phyloP scores from a whole-genome alignment of 2,113 vertebrate species.

The Anoplopoma fimbria region DNA sequence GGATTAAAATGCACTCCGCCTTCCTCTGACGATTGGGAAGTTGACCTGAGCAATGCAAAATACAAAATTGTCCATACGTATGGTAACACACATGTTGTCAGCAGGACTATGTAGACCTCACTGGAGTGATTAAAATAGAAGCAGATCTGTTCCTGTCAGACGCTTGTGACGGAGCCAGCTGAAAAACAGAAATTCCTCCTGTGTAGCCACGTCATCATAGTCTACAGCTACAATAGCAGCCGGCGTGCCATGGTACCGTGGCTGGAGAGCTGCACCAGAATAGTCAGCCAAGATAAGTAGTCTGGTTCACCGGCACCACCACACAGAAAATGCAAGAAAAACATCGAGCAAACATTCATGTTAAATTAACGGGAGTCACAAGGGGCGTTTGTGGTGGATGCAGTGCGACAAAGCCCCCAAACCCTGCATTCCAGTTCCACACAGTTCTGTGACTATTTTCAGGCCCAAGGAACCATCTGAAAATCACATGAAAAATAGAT shows the following conservation, averaged over 20 bases:
- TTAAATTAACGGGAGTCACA: constrained; percentile 32
- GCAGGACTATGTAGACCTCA: neutral
- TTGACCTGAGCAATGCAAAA: neutral
- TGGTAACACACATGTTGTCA: neutral
- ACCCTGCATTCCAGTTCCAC: constrained; percentile 43
- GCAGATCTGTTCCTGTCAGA: neutral
- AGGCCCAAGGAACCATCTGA: constrained; percentile 56
- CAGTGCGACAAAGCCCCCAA: constrained; percentile 4
- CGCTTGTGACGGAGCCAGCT: neutral
- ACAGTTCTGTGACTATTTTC: constrained; percentile 51
- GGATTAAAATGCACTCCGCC: neutral
- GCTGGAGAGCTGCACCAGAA: neutral
- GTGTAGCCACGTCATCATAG: no score
- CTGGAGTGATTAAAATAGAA: neutral
- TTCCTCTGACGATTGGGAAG: no score
- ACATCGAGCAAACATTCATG: constrained; percentile 1
- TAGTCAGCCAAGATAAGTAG: no score
- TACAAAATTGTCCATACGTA: neutral
- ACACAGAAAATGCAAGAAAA: neutral
- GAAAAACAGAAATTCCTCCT: neutral
- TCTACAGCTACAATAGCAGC: no score
- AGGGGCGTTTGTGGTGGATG: constrained; percentile 3
- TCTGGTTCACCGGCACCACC: neutral
- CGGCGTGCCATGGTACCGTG: no score
- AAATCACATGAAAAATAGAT: constrained; percentile 70